Percentiles rank a stretch among this genome's conserved stretches.
These are phyloP conservation scores for Monopterus albus DNA, from an alignment of 2,113 vertebrate genomes.

Conservation along the genomic window DNA sequence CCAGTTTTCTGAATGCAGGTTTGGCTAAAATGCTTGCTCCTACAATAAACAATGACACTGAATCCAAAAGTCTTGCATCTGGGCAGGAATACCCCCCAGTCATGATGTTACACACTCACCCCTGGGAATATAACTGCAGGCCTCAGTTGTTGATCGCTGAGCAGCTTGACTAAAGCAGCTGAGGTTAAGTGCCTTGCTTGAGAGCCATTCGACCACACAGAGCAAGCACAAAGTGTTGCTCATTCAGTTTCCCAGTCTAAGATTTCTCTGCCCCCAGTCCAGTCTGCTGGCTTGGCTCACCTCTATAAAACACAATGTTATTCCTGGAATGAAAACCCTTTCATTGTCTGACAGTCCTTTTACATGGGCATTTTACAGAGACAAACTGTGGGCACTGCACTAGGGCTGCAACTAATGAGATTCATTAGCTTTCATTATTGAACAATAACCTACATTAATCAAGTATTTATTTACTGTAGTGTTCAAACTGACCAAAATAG, in stretches of 20 bases:
- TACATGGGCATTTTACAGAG: no score
- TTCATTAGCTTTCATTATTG: no score
- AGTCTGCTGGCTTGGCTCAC: conserved; percentile 6
- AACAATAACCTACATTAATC: no score
- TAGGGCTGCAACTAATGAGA: no score
- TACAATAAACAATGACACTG: conserved; percentile 32
- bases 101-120: conserved; percentile 17
- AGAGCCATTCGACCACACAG: conserved; percentile 44
- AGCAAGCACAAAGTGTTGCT: conserved; percentile 8
- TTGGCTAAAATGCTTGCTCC: conserved; percentile 20
- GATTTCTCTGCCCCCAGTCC: no score
- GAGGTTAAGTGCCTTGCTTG: conserved; percentile 59
- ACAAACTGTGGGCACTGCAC: no score
- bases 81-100: conserved; percentile 10
- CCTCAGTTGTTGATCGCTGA: conserved; percentile 11
- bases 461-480: no score
- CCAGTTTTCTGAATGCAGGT: no score
- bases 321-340: background rate
- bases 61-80: conserved; percentile 14
- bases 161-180: conserved; percentile 25
- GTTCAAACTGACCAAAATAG: no score
- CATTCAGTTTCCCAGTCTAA: background rate
- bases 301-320: conserved; percentile 1
- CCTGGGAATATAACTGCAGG: conserved; percentile 10
- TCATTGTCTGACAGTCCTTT: conserved; percentile 2